Conservation (phyloP, 2,797 vertebrate species). For the Sparus aurata region DNA sequence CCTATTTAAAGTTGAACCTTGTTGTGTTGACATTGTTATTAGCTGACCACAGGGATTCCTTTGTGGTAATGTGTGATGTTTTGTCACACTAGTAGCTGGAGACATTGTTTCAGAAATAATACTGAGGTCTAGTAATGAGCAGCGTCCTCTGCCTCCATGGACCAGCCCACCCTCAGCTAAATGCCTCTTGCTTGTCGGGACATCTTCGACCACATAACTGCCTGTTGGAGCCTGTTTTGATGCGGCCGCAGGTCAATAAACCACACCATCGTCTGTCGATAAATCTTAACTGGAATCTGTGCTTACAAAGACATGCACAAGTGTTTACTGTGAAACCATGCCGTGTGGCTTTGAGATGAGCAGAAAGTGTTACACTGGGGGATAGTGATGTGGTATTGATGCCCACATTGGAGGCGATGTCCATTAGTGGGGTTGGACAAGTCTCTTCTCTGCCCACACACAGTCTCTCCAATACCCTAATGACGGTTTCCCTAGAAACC, state of each 20-base stretch:
- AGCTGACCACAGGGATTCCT: too few species aligned
- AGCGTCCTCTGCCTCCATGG: too few species aligned
- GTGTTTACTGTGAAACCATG: neutral
- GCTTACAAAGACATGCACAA: neutral
- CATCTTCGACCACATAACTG: neutral
- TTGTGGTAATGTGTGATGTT: too few species aligned
- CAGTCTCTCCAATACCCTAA: conserved; percentile 70
- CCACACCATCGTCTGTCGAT: conserved; percentile 4
- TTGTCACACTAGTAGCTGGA: too few species aligned
- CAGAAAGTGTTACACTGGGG: conserved; percentile 22
- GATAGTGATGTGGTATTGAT: conserved; percentile 47
- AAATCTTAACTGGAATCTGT: neutral
- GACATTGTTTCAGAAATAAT: too few species aligned
- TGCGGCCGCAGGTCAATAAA: conserved; percentile 16
- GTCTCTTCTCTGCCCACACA: conserved; percentile 52
- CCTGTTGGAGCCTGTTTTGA: neutral
- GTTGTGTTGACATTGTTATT: too few species aligned
- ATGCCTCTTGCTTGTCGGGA: neutral
- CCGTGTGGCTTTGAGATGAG: conserved; percentile 10
- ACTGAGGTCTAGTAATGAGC: too few species aligned
- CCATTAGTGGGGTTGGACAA: conserved; percentile 42
- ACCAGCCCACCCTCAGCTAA: neutral
- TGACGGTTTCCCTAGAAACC: conserved; percentile 79
- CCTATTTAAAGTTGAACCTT: too few species aligned
- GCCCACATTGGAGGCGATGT: conserved; percentile 28